Evolutionary conservation across 2,113 vertebrate genomes (phyloP).

Genomic region (Oryzias celebensis): DNA sequence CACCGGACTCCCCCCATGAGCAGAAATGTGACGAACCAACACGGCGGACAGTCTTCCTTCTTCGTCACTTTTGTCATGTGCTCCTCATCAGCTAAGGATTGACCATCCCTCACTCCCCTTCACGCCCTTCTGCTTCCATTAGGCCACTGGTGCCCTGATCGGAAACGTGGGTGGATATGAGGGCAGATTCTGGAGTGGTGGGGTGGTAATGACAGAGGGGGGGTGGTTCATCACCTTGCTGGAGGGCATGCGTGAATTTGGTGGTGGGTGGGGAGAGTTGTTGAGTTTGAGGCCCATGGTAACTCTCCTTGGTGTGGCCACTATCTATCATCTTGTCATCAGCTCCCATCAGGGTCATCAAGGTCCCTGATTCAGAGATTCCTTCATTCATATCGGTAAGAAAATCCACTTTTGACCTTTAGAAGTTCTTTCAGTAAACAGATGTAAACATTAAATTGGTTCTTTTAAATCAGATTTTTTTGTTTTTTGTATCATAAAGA

Average conservation of each 20-base stretch:
- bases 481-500: constrained; percentile 28
- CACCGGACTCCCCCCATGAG: too few species aligned
- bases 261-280: neutral
- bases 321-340: constrained; percentile 52
- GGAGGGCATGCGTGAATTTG: constrained; percentile 61
- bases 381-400: constrained; percentile 51
- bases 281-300: constrained; percentile 47
- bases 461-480: neutral
- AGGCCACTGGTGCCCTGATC: constrained; percentile 62
- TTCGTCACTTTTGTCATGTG: constrained; percentile 4
- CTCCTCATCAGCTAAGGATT: constrained; percentile 45
- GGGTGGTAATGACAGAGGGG: neutral
- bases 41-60: neutral
- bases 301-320: constrained; percentile 42
- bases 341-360: constrained; percentile 42
- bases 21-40: too few species aligned
- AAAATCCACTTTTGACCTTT: neutral
- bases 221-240: constrained; percentile 78
- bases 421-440: too few species aligned
- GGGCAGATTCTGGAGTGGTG: constrained; percentile 28
- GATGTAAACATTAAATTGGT: too few species aligned
- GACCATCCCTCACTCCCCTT: constrained; percentile 77
- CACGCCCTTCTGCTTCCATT: constrained; percentile 84
- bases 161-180: constrained; percentile 31
- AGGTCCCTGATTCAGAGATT: constrained; percentile 36